These are phyloP conservation scores for Cynopterus sphinx DNA, from an alignment of 2,797 vertebrate genomes.

Conservation along the genomic window DNA sequence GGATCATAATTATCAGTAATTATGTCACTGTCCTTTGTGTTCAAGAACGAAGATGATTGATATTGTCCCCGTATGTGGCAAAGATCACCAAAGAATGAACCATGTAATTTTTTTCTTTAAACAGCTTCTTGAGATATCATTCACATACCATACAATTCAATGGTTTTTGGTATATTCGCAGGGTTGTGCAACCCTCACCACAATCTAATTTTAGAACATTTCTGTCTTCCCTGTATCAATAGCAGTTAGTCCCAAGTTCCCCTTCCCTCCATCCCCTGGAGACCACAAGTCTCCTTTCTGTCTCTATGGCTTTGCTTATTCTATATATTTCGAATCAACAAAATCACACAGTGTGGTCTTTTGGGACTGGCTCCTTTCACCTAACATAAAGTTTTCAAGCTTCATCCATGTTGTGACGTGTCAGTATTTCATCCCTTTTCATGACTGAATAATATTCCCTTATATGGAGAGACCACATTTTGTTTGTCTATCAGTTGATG, in stretches of 20 bases:
- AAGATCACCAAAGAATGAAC: slow-evolving; percentile 10
- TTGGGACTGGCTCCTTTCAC: neutral
- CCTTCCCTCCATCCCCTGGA: neutral
- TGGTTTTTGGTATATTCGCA: neutral
- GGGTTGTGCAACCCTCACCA: neutral
- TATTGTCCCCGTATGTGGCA: neutral
- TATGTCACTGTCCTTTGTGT: neutral
- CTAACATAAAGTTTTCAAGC: neutral
- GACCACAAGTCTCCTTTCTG: neutral
- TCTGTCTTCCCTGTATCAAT: neutral
- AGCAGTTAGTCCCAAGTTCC: neutral
- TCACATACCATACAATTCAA: neutral
- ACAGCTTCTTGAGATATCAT: neutral
- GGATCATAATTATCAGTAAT: neutral
- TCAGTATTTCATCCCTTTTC: neutral
- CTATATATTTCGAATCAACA: neutral
- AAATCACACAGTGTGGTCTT: neutral
- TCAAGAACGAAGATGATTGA: neutral
- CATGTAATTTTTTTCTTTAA: neutral
- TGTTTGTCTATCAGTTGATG: neutral
- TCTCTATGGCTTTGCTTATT: neutral
- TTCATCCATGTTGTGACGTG: fast-evolving
- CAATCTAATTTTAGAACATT: neutral
- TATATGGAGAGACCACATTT: neutral
- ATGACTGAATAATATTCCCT: neutral